Evolutionary conservation across 1,140 invertebrate genomes (phyloP).

Genomic region (Zaprionus ghesquierei): DNA sequence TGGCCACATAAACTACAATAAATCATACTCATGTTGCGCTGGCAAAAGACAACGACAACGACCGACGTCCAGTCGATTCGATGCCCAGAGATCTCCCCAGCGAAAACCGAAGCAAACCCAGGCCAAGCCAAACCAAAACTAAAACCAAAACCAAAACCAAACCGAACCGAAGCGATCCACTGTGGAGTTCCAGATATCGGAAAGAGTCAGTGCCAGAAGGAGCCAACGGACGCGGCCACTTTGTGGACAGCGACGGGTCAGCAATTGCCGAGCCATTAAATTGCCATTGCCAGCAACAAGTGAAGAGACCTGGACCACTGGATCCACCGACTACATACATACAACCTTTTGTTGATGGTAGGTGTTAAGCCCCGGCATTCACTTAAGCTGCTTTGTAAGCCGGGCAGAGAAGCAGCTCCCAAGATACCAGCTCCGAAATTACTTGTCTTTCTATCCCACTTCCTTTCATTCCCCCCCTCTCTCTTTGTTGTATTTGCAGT

Average conservation of each 20-base stretch:
- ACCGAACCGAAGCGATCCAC: slow-evolving; percentile 1
- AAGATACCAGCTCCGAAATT: slow-evolving; percentile 29
- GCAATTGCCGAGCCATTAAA: slow-evolving; percentile 74
- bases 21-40: slow-evolving; percentile 76
- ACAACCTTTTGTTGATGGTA: slow-evolving; percentile 22
- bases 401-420: neutral
- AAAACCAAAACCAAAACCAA: no score
- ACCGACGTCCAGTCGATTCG: slow-evolving; percentile 27
- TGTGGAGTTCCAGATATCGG: slow-evolving; percentile 29
- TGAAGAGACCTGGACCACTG: slow-evolving; percentile 1
- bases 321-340: neutral
- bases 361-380: slow-evolving; percentile 53
- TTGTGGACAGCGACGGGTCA: slow-evolving; percentile 53
- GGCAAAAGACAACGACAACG: slow-evolving; percentile 55
- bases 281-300: slow-evolving; percentile 61
- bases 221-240: slow-evolving; percentile 31
- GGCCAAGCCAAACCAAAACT: no score
- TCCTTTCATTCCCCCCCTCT: neutral
- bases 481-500: neutral
- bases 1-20: slow-evolving; percentile 63
- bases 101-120: no score
- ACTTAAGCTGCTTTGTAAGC: slow-evolving; percentile 40
- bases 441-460: neutral
- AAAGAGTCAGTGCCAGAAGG: slow-evolving; percentile 11
- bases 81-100: neutral